A percentile compares a stretch with the other conserved stretches of the same genome.
These are phyloP conservation scores for Diorhabda carinulata DNA, from an alignment of 1,140 invertebrate genomes.

Conservation along the genomic window DNA sequence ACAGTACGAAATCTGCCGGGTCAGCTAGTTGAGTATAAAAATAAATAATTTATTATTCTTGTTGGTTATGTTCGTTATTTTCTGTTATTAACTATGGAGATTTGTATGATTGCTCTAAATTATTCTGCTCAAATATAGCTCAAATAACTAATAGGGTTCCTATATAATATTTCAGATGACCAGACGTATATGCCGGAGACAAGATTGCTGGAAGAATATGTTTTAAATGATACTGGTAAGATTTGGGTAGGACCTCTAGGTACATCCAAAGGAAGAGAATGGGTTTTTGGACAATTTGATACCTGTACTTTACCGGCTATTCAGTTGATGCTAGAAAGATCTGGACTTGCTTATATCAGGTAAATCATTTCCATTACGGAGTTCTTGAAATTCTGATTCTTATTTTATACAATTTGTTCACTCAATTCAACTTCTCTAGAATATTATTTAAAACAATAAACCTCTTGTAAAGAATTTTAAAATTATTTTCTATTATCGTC, in stretches of 20 bases:
- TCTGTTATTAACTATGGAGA: no score
- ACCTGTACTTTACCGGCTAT: constrained; percentile 58
- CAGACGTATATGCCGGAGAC: constrained; percentile 63
- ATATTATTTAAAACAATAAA: background rate
- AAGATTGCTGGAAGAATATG: constrained; percentile 61
- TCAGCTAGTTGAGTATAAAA: no score
- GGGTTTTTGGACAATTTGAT: constrained; percentile 72
- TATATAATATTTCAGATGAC: constrained; percentile 53
- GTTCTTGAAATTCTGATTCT: no score
- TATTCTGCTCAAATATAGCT: no score
- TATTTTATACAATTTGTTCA: no score
- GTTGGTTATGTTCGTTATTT: no score
- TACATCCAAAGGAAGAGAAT: constrained; percentile 59
- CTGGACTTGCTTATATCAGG: constrained; percentile 48
- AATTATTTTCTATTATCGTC: background rate
- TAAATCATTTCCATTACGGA: constrained; percentile 13
- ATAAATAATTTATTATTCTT: no score
- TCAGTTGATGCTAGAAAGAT: constrained; percentile 59
- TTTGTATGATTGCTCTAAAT: no score
- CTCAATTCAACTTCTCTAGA: no score
- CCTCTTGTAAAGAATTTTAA: background rate
- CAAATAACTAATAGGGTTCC: no score
- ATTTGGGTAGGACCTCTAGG: constrained; percentile 68
- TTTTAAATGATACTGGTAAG: constrained; percentile 68
- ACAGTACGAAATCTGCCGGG: no score